Base-by-base conservation (phyloP, 2,797 vertebrate genomes). In the Intellagama lesueurii region DNA sequence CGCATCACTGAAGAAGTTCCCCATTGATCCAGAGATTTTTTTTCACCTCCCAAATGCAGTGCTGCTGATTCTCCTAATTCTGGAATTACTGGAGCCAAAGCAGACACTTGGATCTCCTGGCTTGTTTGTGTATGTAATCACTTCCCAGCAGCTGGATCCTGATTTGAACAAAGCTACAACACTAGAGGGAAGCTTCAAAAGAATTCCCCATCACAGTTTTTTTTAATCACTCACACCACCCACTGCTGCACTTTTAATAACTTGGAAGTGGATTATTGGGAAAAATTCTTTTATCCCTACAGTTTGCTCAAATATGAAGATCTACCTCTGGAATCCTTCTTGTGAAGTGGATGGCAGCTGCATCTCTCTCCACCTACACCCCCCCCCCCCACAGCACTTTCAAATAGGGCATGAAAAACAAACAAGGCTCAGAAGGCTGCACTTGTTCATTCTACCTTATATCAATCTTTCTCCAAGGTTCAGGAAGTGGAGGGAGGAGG, bases 381-480 rank as follows among this genome's bases (percentile, higher is more conserved):
- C 60, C 19, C 5, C 4, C 12, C 19, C 44, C 47, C 56, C 56
- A 44, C 24, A 4, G 14, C 7, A 64, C 52, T 85, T 80, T 26
- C 30, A 49, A 89, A 81, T 16, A 81, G 30, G 1, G 68, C 64
- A 44, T 17, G 7, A 77, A 22, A 77, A 73, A 64, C 7, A 60
- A 91, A 64, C 12, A 4, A 5, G 24, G 76, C 70, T 7, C 52
- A 80, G 80, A 88, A 88, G 68, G 68, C 28, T 9, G 11, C 40
- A 19, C 81, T 88, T 35, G 88, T 91, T 87, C 83, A 88, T 64
- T 1, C 94, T 93, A 26, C 88, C 95, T 94, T 35, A 66, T 94
- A 94, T 89, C 2, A 56, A 4, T 4, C 84, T 52, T 83, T 91
- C 90, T 89, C 87, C 78, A 77, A 83, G 86, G 90, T 77, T 81